Evolutionary conservation across 2,113 vertebrate genomes (phyloP).

Genomic region (Embiotoca jacksoni): DNA sequence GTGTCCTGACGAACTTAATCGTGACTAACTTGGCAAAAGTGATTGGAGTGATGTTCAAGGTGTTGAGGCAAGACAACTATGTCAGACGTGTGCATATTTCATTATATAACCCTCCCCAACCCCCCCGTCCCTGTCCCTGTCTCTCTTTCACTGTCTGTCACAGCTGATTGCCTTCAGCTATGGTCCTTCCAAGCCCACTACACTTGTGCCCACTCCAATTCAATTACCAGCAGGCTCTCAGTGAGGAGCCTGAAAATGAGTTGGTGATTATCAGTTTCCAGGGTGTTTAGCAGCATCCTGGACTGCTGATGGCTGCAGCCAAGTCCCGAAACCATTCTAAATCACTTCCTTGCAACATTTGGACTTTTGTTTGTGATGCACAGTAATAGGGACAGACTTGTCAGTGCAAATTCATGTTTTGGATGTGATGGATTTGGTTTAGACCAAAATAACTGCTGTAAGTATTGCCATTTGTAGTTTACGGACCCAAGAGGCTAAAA

Average conservation of each 20-base stretch:
- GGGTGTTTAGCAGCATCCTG: slow-evolving; percentile 51
- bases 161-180: slow-evolving; percentile 60
- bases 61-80: slow-evolving; percentile 19
- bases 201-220: slow-evolving; percentile 66
- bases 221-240: slow-evolving; percentile 65
- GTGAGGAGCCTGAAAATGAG: slow-evolving; percentile 57
- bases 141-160: slow-evolving; percentile 49
- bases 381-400: neutral
- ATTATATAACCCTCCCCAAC: slow-evolving; percentile 42
- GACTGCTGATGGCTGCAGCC: slow-evolving; percentile 32
- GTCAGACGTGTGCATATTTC: slow-evolving; percentile 40
- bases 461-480: neutral
- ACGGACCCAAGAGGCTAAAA: neutral
- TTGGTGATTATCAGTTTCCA: slow-evolving; percentile 69
- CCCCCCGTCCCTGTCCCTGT: neutral
- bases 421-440: slow-evolving; percentile 5
- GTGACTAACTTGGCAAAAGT: slow-evolving; percentile 54
- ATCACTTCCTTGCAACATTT: slow-evolving; percentile 14
- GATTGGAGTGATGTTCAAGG: slow-evolving; percentile 62
- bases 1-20: slow-evolving; percentile 61
- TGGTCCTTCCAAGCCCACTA: slow-evolving; percentile 43
- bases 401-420: neutral
- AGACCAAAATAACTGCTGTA: slow-evolving; percentile 1
- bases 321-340: neutral
- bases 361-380: neutral